Conservation (phyloP, 2,888 invertebrate genomes). For the Suillia variegata region DNA sequence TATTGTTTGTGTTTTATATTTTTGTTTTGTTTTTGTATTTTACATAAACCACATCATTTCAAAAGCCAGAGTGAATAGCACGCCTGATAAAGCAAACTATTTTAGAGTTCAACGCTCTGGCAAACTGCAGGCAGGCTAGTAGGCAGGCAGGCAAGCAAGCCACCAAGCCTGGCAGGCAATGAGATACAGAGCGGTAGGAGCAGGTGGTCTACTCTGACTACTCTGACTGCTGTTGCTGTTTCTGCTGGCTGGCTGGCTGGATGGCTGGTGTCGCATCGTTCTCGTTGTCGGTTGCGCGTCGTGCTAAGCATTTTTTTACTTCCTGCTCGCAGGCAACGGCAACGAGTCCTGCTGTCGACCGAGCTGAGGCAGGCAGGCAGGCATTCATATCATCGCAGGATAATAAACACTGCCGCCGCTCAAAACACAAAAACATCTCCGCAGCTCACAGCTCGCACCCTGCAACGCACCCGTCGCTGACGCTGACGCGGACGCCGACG, state of each 20-base stretch:
- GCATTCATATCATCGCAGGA: background rate
- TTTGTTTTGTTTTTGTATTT: background rate
- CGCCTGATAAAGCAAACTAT: conserved; percentile 21
- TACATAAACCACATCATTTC: conserved; percentile 20
- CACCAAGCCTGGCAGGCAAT: no score
- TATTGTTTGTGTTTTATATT: background rate
- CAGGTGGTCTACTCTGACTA: background rate
- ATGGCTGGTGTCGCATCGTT: no score
- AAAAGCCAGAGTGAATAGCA: conserved; percentile 17
- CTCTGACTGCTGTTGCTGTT: background rate
- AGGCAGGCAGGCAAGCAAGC: no score
- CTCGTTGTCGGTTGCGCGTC: no score
- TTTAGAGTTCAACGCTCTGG: conserved; percentile 21
- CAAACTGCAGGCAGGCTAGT: background rate
- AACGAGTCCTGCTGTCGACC: no score
- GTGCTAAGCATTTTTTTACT: no score
- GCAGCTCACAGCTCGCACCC: background rate
- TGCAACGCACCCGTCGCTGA: background rate
- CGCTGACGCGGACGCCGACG: background rate
- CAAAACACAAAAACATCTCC: background rate
- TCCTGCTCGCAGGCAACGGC: no score
- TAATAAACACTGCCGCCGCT: background rate
- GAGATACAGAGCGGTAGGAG: no score
- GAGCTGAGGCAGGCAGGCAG: background rate
- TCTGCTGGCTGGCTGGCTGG: no score